Evolutionary conservation across 2,888 invertebrate genomes (phyloP), one percentile per base, ranked within the genome.

Genomic region (Drosophila leonis): DNA sequence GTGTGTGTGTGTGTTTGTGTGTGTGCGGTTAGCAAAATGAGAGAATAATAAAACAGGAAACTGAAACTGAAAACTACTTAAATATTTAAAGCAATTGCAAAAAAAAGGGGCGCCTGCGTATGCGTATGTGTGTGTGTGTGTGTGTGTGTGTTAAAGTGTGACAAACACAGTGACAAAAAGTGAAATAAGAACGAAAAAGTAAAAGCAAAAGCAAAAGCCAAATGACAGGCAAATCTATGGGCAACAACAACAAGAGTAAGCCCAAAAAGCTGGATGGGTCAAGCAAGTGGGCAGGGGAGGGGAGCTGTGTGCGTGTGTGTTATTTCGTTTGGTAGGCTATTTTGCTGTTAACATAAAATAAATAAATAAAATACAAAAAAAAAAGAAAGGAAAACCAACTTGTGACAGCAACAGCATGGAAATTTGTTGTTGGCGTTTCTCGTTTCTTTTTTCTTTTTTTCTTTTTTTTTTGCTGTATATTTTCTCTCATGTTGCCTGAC

Each of bases 1-100:
- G 41, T 42, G 39, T 61, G 54, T 37, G 56, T 61, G 39, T 49
- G 37, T 60, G 64, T 61, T 39, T 55, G 56, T 39, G 31, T 66
- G 60, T 71, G 68, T 80, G 78, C 59, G 77, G 72, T 76, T 80
- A 76, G 70, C 80, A 60, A 73, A 78, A 73, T 80, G 77, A 70
- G 73, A 66, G 77, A 79, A 77, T 77, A 77, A 79, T 79, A 79
- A 78, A 83, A 78, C 69, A 68, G 82, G 72, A 85, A 84, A 71
- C 61, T 72, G 68, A 65, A 74, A 68, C 70, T 65, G 77, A 72
- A 72, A 82, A 84, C 86, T 85, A 75, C 78, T 84, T 77, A 86
- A 84, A 88, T 84, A 84, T 84, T 84, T 79, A 84, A 88, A 81
- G 79, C 83, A 82, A 83, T 84, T 79, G 83, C 77, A 72, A 75